phyloP scores from a whole-genome alignment of 2,797 vertebrate genomes.

The Eulemur coronatus region DNA sequence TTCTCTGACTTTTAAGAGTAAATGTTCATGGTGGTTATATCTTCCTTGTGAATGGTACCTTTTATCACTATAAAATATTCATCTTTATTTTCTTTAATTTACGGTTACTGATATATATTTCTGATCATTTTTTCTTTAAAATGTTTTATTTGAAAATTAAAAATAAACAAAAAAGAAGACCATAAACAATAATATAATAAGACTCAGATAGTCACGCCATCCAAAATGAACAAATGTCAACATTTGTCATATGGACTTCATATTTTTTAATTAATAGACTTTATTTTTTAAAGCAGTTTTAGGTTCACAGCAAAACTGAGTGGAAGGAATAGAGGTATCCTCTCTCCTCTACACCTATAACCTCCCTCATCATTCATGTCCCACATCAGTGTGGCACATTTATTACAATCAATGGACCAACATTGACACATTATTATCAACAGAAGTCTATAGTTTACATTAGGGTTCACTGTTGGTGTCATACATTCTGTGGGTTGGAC shows the following conservation, averaged over 20 bases:
- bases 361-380: background rate
- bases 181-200: background rate
- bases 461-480: background rate
- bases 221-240: background rate
- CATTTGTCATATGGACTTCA: background rate
- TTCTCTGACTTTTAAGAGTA: background rate
- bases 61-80: background rate
- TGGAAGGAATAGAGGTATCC: background rate
- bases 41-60: background rate
- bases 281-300: background rate
- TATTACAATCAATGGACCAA: background rate
- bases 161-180: background rate
- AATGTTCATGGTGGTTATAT: background rate
- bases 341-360: fast-evolving
- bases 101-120: background rate
- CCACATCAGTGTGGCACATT: background rate
- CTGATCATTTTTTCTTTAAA: background rate
- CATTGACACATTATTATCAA: background rate
- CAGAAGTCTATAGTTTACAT: background rate
- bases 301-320: background rate
- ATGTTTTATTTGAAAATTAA: constrained; percentile 32
- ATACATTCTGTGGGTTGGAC: background rate
- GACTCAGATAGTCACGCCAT: background rate
- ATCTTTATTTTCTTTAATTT: background rate
- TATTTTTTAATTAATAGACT: background rate